Evolutionary conservation across 2,113 vertebrate genomes (phyloP).

Genomic region (Xenopus borealis): DNA sequence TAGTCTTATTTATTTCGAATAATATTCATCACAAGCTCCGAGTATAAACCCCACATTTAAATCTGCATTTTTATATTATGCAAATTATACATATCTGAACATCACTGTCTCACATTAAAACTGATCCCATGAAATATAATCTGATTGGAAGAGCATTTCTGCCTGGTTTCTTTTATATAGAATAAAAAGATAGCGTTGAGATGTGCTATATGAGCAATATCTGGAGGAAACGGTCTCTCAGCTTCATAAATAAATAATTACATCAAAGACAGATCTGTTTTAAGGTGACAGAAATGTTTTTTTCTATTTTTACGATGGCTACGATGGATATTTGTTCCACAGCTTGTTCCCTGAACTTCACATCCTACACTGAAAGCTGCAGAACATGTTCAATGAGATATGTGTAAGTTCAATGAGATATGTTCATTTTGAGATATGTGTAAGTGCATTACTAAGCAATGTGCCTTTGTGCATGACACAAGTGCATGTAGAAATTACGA

Average conservation of each 20-base stretch:
- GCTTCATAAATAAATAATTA: conserved; percentile 32
- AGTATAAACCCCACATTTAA: too few species aligned
- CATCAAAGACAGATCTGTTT: conserved; percentile 8
- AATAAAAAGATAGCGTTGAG: background rate
- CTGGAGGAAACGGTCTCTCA: background rate
- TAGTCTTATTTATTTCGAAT: too few species aligned
- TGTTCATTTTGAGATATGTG: background rate
- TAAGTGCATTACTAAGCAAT: conserved; percentile 5
- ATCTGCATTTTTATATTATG: too few species aligned
- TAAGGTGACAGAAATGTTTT: conserved; percentile 1
- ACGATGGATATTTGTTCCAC: background rate
- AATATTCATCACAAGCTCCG: too few species aligned
- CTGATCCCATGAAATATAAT: too few species aligned
- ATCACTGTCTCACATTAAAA: too few species aligned
- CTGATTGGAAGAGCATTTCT: too few species aligned
- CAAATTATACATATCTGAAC: too few species aligned
- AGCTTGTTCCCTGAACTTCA: background rate
- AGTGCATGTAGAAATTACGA: background rate
- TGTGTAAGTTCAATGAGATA: background rate
- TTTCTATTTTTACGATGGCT: conserved; percentile 25
- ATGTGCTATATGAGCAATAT: background rate
- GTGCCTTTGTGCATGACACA: background rate
- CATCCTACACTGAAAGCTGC: background rate
- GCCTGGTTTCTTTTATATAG: too few species aligned
- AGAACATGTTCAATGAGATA: background rate